Conservation (phyloP, 2,888 invertebrate genomes). For the Blastobasis adustella region DNA sequence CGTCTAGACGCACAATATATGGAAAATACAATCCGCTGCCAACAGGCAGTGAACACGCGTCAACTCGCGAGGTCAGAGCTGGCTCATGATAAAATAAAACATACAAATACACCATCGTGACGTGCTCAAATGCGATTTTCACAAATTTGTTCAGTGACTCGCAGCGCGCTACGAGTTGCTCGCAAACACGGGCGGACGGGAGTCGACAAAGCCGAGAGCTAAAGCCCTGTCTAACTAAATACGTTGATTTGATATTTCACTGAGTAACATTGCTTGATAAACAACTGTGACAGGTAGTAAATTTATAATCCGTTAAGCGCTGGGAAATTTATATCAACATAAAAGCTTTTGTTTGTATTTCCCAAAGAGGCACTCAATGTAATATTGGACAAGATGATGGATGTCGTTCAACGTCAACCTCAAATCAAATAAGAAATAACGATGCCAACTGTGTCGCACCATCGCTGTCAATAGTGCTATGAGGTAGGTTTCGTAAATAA, state of each 20-base stretch:
- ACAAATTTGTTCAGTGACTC: slow-evolving; percentile 48
- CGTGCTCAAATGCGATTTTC: slow-evolving; percentile 39
- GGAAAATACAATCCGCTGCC: no score
- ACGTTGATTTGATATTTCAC: slow-evolving; percentile 5
- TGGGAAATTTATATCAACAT: background rate
- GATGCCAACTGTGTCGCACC: no score
- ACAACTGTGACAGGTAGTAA: background rate
- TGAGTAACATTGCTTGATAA: background rate
- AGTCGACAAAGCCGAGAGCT: slow-evolving; percentile 4
- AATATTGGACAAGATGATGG: no score
- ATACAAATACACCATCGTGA: slow-evolving; percentile 31
- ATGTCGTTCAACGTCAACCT: no score
- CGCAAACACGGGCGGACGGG: slow-evolving; percentile 28
- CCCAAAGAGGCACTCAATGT: no score
- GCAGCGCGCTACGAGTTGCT: slow-evolving; percentile 28
- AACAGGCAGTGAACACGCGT: slow-evolving; percentile 25
- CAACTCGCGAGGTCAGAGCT: slow-evolving; percentile 19
- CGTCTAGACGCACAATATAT: no score
- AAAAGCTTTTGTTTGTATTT: background rate
- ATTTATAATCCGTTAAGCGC: background rate
- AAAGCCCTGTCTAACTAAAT: slow-evolving; percentile 7
- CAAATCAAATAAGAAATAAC: no score
- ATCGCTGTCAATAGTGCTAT: no score
- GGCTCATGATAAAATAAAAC: slow-evolving; percentile 35
- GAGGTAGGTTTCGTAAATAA: no score